Evolutionary conservation across 2,797 vertebrate species (phyloP), one percentile per base, ranked within the genome.

Genomic region (Furcifer pardalis): DNA sequence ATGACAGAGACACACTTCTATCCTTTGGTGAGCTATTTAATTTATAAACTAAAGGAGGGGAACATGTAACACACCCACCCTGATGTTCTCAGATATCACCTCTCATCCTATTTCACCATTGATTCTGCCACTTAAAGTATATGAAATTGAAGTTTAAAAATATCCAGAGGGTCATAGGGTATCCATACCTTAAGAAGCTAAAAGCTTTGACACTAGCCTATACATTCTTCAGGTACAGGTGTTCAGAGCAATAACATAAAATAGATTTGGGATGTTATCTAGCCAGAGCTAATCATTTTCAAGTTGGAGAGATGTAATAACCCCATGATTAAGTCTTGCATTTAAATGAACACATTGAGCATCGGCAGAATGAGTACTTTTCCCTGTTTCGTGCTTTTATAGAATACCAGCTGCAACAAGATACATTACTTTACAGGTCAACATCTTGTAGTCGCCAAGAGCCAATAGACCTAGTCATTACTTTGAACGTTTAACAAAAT

Each of bases 341-440:
- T n/a, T 52, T 13, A 66, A 66, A 83, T n/a, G 44, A 76, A 42
- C 37, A 62, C 60, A 19, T 59, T 7, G 30, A 30, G 66, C 30
- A 4, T 40, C 42, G 30, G 42, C 44, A 66, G 40, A 49, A 40
- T 40, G 27, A 19, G n/a, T 40, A 35, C n/a, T 10, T 74, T 32
- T n/a, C 69, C 60, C 56, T 21, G 19, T 60, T 40, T 73, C 30
- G 21, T 62, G 59, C 23, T 83, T 65, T 65, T 65, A 65, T 7
- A 5, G 40, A 32, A n/a, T 19, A 76, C 25, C 25, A 40, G 32
- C 21, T 52, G 19, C 10, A 65, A n/a, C 72, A 83, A 49, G 44
- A 66, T 23, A 56, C 35, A 76, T 83, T 83, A 66, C 12, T 66
- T 66, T 52, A 76, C 32, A 56, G 32, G 32, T 62, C 62, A 83